These are phyloP conservation scores for Antechinus stuartii DNA, from an alignment of 2,113 vertebrate species.

Conservation along the genomic window DNA sequence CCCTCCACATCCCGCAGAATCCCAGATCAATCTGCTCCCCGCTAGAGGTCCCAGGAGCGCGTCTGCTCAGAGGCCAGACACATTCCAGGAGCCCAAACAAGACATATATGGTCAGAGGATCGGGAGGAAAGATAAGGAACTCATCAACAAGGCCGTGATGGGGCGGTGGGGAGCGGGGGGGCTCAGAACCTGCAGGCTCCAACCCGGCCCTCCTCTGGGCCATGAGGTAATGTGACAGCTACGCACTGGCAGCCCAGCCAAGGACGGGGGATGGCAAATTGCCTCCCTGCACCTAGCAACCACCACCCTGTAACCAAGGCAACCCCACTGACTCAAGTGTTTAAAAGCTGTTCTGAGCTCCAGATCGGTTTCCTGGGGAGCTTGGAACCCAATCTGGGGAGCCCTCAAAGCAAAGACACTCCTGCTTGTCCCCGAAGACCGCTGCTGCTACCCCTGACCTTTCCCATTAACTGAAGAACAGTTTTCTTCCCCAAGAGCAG, in stretches of 20 bases:
- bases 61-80: constrained; percentile 30
- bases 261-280: constrained; percentile 59
- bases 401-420: not conserved
- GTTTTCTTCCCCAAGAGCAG: not conserved
- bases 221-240: constrained; percentile 67
- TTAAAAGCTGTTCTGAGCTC: constrained; percentile 56
- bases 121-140: constrained; percentile 55
- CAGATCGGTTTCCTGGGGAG: not conserved
- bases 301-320: constrained; percentile 74
- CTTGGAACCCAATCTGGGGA: constrained; percentile 44
- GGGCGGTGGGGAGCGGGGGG: not conserved
- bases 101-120: constrained; percentile 64
- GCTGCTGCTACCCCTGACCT: not conserved
- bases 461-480: constrained; percentile 19
- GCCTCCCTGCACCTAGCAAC: constrained; percentile 75
- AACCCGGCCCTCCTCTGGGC: constrained; percentile 54
- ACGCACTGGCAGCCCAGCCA: constrained; percentile 49
- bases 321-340: constrained; percentile 71
- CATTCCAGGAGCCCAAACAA: constrained; percentile 67
- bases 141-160: constrained; percentile 40
- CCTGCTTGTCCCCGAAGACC: not conserved
- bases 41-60: constrained; percentile 30
- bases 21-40: constrained; percentile 22
- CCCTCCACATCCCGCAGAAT: not conserved
- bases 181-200: constrained; percentile 33